phyloP scores from a whole-genome alignment of 1,140 invertebrate genomes.

The Caenorhabditis brenneri region DNA sequence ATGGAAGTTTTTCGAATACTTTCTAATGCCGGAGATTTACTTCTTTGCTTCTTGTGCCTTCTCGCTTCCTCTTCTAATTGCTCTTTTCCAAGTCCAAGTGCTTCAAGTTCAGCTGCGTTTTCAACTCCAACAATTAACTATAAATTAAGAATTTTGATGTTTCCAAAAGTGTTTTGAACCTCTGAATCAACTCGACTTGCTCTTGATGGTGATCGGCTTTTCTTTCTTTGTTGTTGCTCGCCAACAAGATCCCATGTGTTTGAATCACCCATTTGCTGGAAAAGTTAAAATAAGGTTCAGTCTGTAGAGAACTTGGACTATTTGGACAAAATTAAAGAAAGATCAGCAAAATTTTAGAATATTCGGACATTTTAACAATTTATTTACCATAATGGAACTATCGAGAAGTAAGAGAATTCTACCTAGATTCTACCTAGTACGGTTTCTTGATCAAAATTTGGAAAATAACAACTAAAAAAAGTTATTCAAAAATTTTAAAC shows the following conservation, averaged over 20 bases:
- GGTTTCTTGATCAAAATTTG: too few species aligned
- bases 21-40: slow-evolving; percentile 64
- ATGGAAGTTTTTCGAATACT: slow-evolving; percentile 61
- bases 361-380: not conserved
- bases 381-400: too few species aligned
- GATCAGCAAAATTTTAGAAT: not conserved
- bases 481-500: too few species aligned
- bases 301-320: not conserved
- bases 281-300: too few species aligned
- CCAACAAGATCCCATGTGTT: slow-evolving; percentile 65
- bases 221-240: slow-evolving; percentile 53
- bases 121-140: not conserved
- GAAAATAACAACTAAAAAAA: too few species aligned
- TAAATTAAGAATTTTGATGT: not conserved
- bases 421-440: too few species aligned
- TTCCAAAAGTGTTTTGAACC: not conserved
- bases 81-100: slow-evolving; percentile 29
- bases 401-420: too few species aligned
- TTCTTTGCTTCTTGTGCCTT: slow-evolving; percentile 57
- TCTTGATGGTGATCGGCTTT: slow-evolving; percentile 53
- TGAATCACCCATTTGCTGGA: slow-evolving; percentile 43
- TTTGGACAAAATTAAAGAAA: not conserved
- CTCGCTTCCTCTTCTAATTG: slow-evolving; percentile 46
- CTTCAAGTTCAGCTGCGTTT: slow-evolving; percentile 43
- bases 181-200: slow-evolving; percentile 45